phyloP scores from a whole-genome alignment of 2,888 invertebrate genomes.

The Harpalus rubripes region DNA sequence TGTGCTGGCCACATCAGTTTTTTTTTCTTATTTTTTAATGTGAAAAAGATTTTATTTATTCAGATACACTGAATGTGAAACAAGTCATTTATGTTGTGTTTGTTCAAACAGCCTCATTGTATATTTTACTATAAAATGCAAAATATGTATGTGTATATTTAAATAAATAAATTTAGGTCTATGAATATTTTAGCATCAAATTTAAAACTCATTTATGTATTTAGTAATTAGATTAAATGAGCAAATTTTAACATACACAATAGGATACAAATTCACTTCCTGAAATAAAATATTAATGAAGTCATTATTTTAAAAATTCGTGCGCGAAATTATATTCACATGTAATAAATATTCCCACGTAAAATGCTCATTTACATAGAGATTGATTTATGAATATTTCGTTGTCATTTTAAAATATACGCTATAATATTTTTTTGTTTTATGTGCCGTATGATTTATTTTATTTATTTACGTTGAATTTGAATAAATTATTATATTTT shows the following conservation, averaged over 20 bases:
- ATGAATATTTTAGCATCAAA: slow-evolving; percentile 26
- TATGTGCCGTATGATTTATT: slow-evolving; percentile 39
- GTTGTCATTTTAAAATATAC: slow-evolving; percentile 50
- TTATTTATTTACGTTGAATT: slow-evolving; percentile 53
- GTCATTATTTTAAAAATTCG: slow-evolving; percentile 32
- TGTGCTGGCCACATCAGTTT: too few relatives aligned
- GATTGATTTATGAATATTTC: slow-evolving; percentile 59
- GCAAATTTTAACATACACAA: slow-evolving; percentile 14
- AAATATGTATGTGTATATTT: slow-evolving; percentile 30
- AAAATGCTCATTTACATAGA: slow-evolving; percentile 62
- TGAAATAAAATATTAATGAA: slow-evolving; percentile 32
- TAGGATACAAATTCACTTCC: slow-evolving; percentile 37
- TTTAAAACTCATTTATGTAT: slow-evolving; percentile 33
- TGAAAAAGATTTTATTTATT: too few relatives aligned
- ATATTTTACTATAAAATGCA: not conserved
- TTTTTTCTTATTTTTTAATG: too few relatives aligned
- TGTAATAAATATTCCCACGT: slow-evolving; percentile 43
- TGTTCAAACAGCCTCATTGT: too few relatives aligned
- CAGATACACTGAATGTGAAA: too few relatives aligned
- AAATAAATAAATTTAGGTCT: slow-evolving; percentile 31
- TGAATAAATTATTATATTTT: slow-evolving; percentile 53
- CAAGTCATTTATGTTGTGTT: too few relatives aligned
- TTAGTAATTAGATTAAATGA: slow-evolving; percentile 15
- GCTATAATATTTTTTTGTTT: slow-evolving; percentile 44
- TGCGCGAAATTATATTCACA: slow-evolving; percentile 32